Evolutionary conservation across 2,797 vertebrate species (phyloP), one percentile per base, ranked within the genome.

Genomic region (Microctenopoma stevenorrisi): DNA sequence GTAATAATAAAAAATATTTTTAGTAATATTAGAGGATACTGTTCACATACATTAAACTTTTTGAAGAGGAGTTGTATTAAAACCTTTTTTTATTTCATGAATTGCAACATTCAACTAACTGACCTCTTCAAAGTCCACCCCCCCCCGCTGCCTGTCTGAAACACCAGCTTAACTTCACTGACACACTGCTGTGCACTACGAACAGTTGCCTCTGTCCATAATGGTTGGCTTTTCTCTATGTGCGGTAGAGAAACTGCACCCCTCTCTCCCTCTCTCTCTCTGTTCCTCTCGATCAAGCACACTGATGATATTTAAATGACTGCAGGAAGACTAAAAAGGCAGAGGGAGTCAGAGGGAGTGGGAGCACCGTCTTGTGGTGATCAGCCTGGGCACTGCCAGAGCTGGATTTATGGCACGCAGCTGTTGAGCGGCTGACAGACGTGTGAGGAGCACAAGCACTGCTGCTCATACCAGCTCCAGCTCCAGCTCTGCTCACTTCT

Each of bases 341-440:
- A 74, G 55, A 64, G 48, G 57, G 52, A 64, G 74, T 66, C 51
- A 35, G 58, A 54, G 64, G 68, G 42, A 81, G 87, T 74, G 80
- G 72, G 84, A 89, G 91, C 83, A 86, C 81, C 90, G 65, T 78
- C 87, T 87, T 22, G 80, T 83, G 90, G 90, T 64, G 82, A 84
- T 86, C 62, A 69, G 69, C 67, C 70, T 35, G 81, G 82, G 57
- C 84, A 65, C 77, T 78, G 86, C 78, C 84, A 84, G 81, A 62
- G 68, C 80, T 82, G 90, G 88, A 95, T 95, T 94, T 94, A 94
- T 93, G 91, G 86, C 88, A 74, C 81, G 89, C 94, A 95, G 94
- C 94, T 95, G 94, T 94, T 94, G 84, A 92, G 75, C 68, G 85
- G 88, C 91, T 95, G 92, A 93, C 92, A 92, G 92, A 88, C 91